Percentiles rank a stretch among this genome's conserved stretches.
phyloP scores from a whole-genome alignment of 2,888 invertebrate species.

The Tromatobia lineatoria region DNA sequence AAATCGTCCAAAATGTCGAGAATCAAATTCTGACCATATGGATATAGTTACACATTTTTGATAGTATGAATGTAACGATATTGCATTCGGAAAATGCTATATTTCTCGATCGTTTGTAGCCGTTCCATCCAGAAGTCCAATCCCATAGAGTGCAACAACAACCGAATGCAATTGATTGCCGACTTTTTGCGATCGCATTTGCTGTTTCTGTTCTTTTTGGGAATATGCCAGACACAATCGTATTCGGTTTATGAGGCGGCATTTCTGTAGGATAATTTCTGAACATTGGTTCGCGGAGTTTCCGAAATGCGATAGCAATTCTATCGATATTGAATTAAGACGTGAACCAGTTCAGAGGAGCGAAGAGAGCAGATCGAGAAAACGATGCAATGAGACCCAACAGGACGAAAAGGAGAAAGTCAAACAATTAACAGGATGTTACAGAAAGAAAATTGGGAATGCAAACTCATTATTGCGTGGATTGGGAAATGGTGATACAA shows the following conservation, averaged over 20 bases:
- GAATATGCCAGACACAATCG: slow-evolving; percentile 10
- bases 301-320: background rate
- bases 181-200: background rate
- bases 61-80: slow-evolving; percentile 5
- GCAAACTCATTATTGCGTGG: background rate
- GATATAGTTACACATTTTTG: background rate
- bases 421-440: background rate
- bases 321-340: background rate
- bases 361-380: background rate
- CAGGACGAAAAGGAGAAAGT: background rate
- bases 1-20: no score
- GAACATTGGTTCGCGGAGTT: background rate
- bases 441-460: background rate
- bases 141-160: slow-evolving; percentile 12
- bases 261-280: background rate
- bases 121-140: slow-evolving; percentile 4
- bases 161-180: background rate
- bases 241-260: background rate
- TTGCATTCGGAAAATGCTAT: background rate
- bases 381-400: background rate
- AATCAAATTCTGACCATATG: no score
- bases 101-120: slow-evolving; percentile 8
- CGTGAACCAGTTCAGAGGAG: background rate
- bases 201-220: slow-evolving; percentile 9
- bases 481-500: background rate